A percentile compares a stretch with the other conserved stretches of the same genome.
phyloP scores from a whole-genome alignment of 1,140 invertebrate species.

The Atta cephalotes region DNA sequence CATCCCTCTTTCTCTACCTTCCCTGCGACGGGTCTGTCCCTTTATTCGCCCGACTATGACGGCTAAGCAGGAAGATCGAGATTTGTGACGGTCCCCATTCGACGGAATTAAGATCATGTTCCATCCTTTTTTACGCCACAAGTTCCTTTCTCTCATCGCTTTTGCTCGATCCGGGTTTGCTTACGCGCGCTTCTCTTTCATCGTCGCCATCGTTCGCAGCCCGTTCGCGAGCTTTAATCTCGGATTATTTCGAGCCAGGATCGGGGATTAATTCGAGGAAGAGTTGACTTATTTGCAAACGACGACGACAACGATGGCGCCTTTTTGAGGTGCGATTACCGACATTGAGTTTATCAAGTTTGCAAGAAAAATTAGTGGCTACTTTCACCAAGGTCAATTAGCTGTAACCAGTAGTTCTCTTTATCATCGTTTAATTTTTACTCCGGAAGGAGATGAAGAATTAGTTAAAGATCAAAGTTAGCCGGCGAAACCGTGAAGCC shows the following conservation, averaged over 20 bases:
- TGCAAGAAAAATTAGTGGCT: slow-evolving; percentile 39
- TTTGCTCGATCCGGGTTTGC: not conserved
- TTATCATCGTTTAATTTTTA: not conserved
- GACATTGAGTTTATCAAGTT: slow-evolving; percentile 11
- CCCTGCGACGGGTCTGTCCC: not conserved
- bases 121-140: slow-evolving; percentile 48
- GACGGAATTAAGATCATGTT: slow-evolving; percentile 82
- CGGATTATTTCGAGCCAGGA: slow-evolving; percentile 83
- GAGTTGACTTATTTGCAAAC: slow-evolving; percentile 70
- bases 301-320: slow-evolving; percentile 20
- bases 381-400: slow-evolving; percentile 26
- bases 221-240: slow-evolving; percentile 82
- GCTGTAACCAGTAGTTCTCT: not conserved
- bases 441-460: not conserved
- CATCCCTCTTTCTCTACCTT: slow-evolving; percentile 25
- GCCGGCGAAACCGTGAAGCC: not conserved
- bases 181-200: slow-evolving; percentile 53
- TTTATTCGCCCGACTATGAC: slow-evolving; percentile 65
- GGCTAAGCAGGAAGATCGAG: slow-evolving; percentile 81
- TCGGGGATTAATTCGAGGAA: slow-evolving; percentile 83
- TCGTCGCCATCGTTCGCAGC: slow-evolving; percentile 55
- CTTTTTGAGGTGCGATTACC: not conserved
- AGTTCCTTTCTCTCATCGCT: slow-evolving; percentile 28
- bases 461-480: slow-evolving; percentile 27
- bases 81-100: slow-evolving; percentile 79